Conservation (phyloP, 2,113 vertebrate species). For the Amblyornis subalaris region DNA sequence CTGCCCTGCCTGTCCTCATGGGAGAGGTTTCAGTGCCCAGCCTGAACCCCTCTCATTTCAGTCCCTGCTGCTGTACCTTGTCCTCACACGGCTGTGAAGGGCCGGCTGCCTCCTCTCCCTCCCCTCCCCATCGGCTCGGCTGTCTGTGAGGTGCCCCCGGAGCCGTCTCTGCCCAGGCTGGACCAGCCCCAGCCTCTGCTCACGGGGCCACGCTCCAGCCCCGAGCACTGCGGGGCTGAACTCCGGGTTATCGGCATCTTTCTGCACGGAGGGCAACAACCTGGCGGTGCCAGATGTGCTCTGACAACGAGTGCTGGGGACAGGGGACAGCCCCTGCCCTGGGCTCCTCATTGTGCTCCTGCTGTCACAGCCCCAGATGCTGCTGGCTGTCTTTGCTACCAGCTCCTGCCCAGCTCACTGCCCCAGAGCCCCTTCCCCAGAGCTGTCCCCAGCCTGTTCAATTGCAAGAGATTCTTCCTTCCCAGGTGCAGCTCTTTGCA, state of each 20-base stretch:
- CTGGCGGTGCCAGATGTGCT: not conserved
- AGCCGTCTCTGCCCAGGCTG: not conserved
- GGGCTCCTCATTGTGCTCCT: not conserved
- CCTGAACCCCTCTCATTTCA: not conserved
- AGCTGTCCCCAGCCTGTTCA: not conserved
- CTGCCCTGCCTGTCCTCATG: not conserved
- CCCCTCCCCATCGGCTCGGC: not conserved
- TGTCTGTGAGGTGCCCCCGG: not conserved
- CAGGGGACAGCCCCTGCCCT: not conserved
- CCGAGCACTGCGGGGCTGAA: rapidly evolving
- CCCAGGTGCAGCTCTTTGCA: not conserved
- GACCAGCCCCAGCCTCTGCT: not conserved
- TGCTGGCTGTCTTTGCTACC: not conserved
- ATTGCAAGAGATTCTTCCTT: not conserved
- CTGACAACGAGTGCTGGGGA: not conserved
- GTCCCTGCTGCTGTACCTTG: not conserved
- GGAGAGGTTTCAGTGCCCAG: not conserved
- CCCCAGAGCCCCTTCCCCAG: not conserved
- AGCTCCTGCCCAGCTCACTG: not conserved
- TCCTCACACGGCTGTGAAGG: rapidly evolving
- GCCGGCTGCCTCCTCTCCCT: not conserved
- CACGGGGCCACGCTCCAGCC: rapidly evolving
- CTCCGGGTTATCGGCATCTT: rapidly evolving
- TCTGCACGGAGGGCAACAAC: not conserved
- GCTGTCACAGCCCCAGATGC: not conserved